These are phyloP conservation scores for Dendrocincla tyrannina DNA, from an alignment of 2,797 vertebrate genomes.

Conservation along the genomic window DNA sequence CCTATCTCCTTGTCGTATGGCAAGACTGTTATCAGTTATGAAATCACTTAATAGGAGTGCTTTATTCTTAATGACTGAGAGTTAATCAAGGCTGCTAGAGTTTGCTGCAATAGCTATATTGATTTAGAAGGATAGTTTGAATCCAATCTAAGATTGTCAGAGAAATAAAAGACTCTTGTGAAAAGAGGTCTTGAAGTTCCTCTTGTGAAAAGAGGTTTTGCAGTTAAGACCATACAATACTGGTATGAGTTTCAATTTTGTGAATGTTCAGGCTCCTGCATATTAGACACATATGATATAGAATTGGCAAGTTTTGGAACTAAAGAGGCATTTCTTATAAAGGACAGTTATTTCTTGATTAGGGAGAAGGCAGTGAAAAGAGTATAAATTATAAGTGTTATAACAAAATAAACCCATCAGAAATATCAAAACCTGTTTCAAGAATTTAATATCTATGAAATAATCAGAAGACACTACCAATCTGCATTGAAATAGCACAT, in stretches of 20 bases:
- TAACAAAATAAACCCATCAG: not conserved
- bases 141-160: not conserved
- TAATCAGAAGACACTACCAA: not conserved
- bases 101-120: not conserved
- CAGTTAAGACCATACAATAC: not conserved
- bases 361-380: not conserved
- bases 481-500: not conserved
- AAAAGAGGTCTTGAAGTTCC: not conserved
- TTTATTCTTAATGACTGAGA: constrained; percentile 12
- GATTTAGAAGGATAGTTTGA: constrained; percentile 28
- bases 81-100: not conserved
- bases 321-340: not conserved
- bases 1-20: not conserved
- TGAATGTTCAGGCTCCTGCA: not conserved
- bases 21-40: not conserved
- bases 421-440: not conserved
- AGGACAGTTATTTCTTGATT: not conserved
- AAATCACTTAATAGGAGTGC: constrained; percentile 11
- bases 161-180: not conserved
- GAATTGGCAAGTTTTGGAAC: not conserved
- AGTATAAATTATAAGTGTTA: not conserved
- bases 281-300: not conserved
- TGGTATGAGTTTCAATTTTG: not conserved
- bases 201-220: not conserved
- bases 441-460: not conserved